These are phyloP conservation scores for Rhincodon typus DNA, from an alignment of 2,797 vertebrate species.

Conservation along the genomic window DNA sequence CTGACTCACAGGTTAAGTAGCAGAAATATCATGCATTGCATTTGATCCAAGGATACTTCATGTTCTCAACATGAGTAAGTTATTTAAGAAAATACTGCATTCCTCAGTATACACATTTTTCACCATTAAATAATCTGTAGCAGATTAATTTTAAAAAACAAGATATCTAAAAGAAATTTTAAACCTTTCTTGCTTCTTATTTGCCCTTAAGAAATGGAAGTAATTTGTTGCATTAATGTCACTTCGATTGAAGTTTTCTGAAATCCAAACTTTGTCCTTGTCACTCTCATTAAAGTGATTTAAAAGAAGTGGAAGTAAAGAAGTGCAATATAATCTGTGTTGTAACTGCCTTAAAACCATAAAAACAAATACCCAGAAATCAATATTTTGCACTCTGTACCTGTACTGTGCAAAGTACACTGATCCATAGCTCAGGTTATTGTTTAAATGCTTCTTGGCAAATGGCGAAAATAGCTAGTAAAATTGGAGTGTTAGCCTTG, in stretches of 20 bases:
- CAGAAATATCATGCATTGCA: not conserved
- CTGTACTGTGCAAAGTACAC: not conserved
- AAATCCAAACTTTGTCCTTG: not conserved
- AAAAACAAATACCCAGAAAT: not conserved
- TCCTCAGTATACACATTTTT: not conserved
- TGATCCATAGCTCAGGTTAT: not conserved
- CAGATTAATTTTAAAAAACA: not conserved
- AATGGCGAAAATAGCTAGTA: not conserved
- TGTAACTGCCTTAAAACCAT: not conserved
- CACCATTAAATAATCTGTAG: not conserved
- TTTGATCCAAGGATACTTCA: not conserved
- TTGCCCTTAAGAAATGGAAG: not conserved
- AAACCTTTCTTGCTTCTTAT: not conserved
- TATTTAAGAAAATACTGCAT: not conserved
- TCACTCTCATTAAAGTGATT: not conserved
- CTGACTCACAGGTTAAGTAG: not conserved
- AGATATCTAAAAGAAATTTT: not conserved
- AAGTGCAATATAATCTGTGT: not conserved
- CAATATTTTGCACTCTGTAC: not conserved
- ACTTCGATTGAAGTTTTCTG: not conserved
- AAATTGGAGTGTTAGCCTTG: not conserved
- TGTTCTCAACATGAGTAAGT: not conserved
- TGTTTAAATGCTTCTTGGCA: conserved; percentile 12
- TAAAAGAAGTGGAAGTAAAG: not conserved
- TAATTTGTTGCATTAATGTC: not conserved